Evolutionary conservation across 2,797 vertebrate species (phyloP), one percentile per base, ranked within the genome.

Genomic region (Anableps anableps): DNA sequence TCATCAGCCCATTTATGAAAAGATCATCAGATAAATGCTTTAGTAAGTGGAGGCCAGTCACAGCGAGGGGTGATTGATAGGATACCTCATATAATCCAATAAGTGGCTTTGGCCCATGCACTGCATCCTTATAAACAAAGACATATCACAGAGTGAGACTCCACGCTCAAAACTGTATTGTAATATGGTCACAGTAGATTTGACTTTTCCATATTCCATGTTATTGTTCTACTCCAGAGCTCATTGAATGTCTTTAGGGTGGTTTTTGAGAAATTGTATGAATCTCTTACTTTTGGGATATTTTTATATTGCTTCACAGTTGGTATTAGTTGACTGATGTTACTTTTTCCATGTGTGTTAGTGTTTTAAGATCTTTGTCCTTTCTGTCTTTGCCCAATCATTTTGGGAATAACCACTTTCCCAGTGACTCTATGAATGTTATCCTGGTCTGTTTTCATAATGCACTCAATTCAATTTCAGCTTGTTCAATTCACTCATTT

Each of bases 21-120:
- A 84, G 84, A 89, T 92, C 88, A 93, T 91, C 85, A 89, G 90
- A 94, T 93, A 92, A 93, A 92, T 87, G 89, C 85, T 90, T 88
- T 82, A 79, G 86, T 90, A 91, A 93, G 91, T 88, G 80, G 89
- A 85, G 85, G 85, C 78, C 75, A 86, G 88, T 89, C 87, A 80
- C 83, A 82, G 85, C 77, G 80, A 2, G 16, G 62, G 74, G 82
- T 93, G 94, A 94, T 93, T 84, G 85, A 93, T 93, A 87, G 76
- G 89, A 93, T 90, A 87, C 86, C 83, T n/a, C 74, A 72, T 73
- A 80, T 92, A 88, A 93, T 92, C 90, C 87, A 93, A 89, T 93
- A 92, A 94, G 84, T 85, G 86, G 84, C 85, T 73, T 82, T 88
- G 83, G 83, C 64, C 77, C 74, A 87, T 86, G 78, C 75, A 81